A percentile compares a stretch with the other conserved stretches of the same genome.
Evolutionary conservation across 2,113 vertebrate species (phyloP).

Genomic region (Epinephelus fuscoguttatus): DNA sequence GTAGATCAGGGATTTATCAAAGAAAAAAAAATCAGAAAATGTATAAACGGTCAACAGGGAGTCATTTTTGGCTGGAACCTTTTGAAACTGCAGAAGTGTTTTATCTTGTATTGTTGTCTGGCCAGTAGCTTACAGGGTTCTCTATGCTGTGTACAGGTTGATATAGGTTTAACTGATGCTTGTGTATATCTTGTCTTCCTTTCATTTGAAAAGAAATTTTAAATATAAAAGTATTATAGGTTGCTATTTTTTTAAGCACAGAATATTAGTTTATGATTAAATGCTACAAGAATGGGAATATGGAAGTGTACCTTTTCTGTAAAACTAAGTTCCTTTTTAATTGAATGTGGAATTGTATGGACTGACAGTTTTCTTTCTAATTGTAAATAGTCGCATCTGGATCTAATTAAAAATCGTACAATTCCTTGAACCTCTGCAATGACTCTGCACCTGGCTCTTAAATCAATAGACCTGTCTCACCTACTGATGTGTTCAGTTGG

Average conservation of each 20-base stretch:
- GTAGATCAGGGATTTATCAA: conserved; percentile 77
- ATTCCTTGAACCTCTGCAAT: conserved; percentile 54
- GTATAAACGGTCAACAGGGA: conserved; percentile 78
- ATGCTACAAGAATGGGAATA: conserved; percentile 78
- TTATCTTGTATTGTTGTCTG: conserved; percentile 73
- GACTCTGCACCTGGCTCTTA: not conserved
- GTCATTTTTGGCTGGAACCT: conserved; percentile 74
- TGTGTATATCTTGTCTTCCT: conserved; percentile 91
- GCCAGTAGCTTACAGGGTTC: conserved; percentile 84
- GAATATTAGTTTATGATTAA: conserved; percentile 81
- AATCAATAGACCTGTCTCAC: not conserved
- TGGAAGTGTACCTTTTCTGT: conserved; percentile 73
- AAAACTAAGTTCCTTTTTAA: conserved; percentile 76
- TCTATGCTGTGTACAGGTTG: conserved; percentile 86
- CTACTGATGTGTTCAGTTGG: not conserved
- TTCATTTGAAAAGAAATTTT: conserved; percentile 87
- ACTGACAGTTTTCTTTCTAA: conserved; percentile 79
- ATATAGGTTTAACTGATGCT: conserved; percentile 87
- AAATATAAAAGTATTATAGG: conserved; percentile 95
- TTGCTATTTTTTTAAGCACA: conserved; percentile 88
- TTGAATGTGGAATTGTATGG: conserved; percentile 82
- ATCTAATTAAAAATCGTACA: conserved; percentile 84
- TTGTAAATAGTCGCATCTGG: conserved; percentile 82
- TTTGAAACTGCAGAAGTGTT: conserved; percentile 69
- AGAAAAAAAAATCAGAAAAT: conserved; percentile 59